phyloP scores from a whole-genome alignment of 1,140 invertebrate species.

The Agrypnia vestita region DNA sequence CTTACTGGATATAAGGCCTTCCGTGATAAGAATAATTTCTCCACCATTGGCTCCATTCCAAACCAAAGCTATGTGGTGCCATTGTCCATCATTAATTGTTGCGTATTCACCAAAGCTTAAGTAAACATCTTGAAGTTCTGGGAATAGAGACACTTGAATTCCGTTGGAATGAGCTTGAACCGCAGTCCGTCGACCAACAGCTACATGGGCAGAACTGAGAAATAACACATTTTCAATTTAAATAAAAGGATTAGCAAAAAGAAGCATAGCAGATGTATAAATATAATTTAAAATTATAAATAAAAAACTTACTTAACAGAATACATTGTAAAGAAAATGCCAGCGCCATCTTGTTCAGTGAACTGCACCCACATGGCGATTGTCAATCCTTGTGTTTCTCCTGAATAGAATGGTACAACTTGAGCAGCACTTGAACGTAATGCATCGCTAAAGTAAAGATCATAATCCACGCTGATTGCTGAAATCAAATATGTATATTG shows the following conservation, averaged over 20 bases:
- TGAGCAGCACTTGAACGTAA: conserved; percentile 90
- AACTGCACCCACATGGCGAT: conserved; percentile 98
- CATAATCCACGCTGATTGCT: conserved; percentile 96
- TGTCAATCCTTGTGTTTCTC: conserved; percentile 84
- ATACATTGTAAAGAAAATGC: conserved; percentile 95
- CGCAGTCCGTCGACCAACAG: conserved; percentile 84
- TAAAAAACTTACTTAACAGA: conserved; percentile 79
- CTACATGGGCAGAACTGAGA: conserved; percentile 83
- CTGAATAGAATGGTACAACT: conserved; percentile 90
- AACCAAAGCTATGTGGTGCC: conserved; percentile 96
- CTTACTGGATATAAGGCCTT: conserved; percentile 93
- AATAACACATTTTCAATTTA: conserved; percentile 6
- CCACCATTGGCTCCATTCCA: conserved; percentile 92
- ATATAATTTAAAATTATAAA: not conserved
- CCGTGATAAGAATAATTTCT: conserved; percentile 90
- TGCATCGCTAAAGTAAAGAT: conserved; percentile 94
- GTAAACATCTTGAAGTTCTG: conserved; percentile 91
- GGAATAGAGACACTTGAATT: conserved; percentile 91
- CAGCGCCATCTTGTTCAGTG: conserved; percentile 89
- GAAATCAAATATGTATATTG: too few species aligned
- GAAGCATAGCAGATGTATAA: not conserved
- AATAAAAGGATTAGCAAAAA: not conserved
- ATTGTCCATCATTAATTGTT: conserved; percentile 95
- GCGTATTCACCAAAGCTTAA: conserved; percentile 92
- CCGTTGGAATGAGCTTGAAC: conserved; percentile 93